A percentile compares a stretch with the other conserved stretches of the same genome.
Evolutionary conservation across 2,113 vertebrate genomes (phyloP).

Genomic region (Aphelocoma coerulescens): DNA sequence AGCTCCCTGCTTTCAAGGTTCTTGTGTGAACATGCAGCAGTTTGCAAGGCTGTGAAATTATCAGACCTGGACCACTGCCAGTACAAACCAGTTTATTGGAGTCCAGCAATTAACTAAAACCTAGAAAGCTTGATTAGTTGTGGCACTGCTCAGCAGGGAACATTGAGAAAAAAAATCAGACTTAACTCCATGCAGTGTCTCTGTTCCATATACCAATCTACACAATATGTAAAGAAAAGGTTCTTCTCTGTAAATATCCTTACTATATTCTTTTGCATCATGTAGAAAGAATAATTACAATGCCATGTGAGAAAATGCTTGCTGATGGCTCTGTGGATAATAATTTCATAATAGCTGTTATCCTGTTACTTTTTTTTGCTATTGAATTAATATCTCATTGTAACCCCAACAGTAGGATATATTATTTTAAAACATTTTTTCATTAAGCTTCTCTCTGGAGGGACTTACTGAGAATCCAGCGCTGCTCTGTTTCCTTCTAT

Average conservation of each 20-base stretch:
- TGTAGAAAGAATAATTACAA: conserved; percentile 28
- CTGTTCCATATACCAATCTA: conserved; percentile 49
- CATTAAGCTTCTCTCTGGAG: conserved; percentile 46
- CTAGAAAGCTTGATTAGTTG: conserved; percentile 82
- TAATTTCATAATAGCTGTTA: conserved; percentile 50
- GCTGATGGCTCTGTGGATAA: conserved; percentile 29
- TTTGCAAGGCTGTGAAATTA: conserved; percentile 78
- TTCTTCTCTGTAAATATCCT: conserved; percentile 48
- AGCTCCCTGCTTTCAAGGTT: conserved; percentile 60
- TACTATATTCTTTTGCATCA: conserved; percentile 15
- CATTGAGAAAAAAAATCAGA: conserved; percentile 37
- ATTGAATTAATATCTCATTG: conserved; percentile 53
- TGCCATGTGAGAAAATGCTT: conserved; percentile 41
- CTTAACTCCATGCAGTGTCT: conserved; percentile 52
- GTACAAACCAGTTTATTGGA: conserved; percentile 80
- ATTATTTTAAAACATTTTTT: conserved; percentile 31
- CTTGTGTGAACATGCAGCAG: conserved; percentile 75
- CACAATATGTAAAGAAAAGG: conserved; percentile 43
- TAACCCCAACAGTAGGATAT: conserved; percentile 42
- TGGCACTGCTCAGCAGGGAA: conserved; percentile 74
- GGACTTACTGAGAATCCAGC: not conserved
- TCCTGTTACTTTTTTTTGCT: conserved; percentile 31
- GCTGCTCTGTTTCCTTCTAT: not conserved
- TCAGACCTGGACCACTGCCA: conserved; percentile 77
- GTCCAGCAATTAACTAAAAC: conserved; percentile 80